Evolutionary conservation across 1,140 invertebrate species (phyloP), one percentile per base, ranked within the genome.

Genomic region (Arion vulgaris): DNA sequence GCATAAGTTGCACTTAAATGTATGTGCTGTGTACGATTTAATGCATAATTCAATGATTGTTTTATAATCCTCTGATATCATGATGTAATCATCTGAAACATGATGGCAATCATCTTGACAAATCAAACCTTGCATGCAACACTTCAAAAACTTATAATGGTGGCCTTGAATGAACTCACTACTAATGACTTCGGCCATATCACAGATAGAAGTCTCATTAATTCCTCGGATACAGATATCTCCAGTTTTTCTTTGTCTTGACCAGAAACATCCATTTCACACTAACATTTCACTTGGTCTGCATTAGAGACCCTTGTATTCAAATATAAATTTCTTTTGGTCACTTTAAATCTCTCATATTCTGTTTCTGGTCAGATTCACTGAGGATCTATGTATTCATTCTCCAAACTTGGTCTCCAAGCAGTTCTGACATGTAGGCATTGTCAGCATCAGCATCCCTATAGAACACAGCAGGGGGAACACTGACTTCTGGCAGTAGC

Each of bases 391-490:
- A 74, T 69, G 71, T 75, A 38, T 38, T 51, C 45, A 49, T 39
- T 28, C 62, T 49, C 66, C 80, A 82, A n/a, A 39, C 49, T 81
- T 91, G 90, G 77, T 91, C 90, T n/a, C 79, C 68, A 19, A 91
- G 82, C 23, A 92, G 79, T n/a, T 87, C 87, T 15, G 85, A 36
- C 83, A 91, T 89, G 83, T 91, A 92, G 1, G 88, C 89, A n/a
- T 73, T 84, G 71, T 92, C 91, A 49, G 91, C 90, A 86, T 92
- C 90, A 17, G 90, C 90, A 71, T 87, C 74, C n/a, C 73, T 83
- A 81, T 89, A 85, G 71, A 89, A 87, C 17, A 92, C 86, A 45
- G 90, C 90, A 45, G 84, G 41, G 9, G 89, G 91, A 23, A 91
- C 82, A 28, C 88, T 80, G 53, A 85, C 53, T 81, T 92, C 89